These are phyloP conservation scores for Salminus brasiliensis DNA, from an alignment of 2,113 vertebrate species.

Conservation along the genomic window DNA sequence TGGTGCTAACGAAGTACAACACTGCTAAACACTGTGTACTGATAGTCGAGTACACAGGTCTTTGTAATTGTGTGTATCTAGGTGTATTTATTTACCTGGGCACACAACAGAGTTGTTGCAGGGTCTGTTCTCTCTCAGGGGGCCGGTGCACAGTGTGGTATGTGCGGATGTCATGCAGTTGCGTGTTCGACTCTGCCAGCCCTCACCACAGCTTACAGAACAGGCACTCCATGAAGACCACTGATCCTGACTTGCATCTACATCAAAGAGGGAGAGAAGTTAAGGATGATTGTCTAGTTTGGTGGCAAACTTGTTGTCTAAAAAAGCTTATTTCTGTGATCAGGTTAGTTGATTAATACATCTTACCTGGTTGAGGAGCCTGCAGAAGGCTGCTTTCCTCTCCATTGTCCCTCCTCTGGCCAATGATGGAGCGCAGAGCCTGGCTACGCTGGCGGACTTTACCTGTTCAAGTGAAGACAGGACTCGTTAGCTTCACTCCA, in stretches of 20 bases:
- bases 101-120: conserved; percentile 94
- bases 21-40: no score
- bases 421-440: conserved; percentile 89
- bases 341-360: not conserved
- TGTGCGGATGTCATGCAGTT: conserved; percentile 90
- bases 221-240: conserved; percentile 96
- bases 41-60: not conserved
- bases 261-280: conserved; percentile 23
- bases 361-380: conserved; percentile 75
- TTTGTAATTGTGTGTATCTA: not conserved
- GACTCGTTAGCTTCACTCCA: not conserved
- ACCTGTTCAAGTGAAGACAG: conserved; percentile 75
- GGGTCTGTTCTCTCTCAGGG: conserved; percentile 90
- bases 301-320: not conserved
- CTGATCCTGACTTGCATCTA: conserved; percentile 86
- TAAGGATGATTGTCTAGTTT: not conserved
- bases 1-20: not conserved
- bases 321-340: no score
- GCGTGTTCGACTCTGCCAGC: conserved; percentile 91
- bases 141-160: conserved; percentile 89
- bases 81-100: conserved; percentile 79
- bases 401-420: conserved; percentile 83
- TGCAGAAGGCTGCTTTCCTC: conserved; percentile 78
- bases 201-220: conserved; percentile 92
- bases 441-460: conserved; percentile 89